Evolutionary conservation across 2,888 invertebrate species (phyloP).

Genomic region (Emmelina monodactyla): DNA sequence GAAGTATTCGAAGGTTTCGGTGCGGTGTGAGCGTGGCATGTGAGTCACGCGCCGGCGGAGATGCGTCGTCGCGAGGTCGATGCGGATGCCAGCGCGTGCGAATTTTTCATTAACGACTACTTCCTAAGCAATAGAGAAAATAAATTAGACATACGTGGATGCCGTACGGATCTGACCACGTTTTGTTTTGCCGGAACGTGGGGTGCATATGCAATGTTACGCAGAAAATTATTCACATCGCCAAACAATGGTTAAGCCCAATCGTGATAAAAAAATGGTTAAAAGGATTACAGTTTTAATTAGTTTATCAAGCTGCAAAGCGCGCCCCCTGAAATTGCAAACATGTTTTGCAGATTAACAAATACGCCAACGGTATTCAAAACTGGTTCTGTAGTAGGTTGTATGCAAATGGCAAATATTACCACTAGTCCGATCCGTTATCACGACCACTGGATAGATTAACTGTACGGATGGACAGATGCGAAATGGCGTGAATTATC

Average conservation of each 20-base stretch:
- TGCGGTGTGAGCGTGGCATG: slow-evolving; percentile 21
- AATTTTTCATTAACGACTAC: slow-evolving; percentile 30
- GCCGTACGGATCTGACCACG: not conserved
- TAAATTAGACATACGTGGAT: not conserved
- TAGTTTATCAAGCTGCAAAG: no score
- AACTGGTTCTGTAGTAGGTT: no score
- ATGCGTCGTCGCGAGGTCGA: slow-evolving; percentile 52
- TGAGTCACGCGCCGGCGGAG: slow-evolving; percentile 42
- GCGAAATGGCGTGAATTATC: not conserved
- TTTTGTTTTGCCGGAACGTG: not conserved
- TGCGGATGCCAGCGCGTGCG: slow-evolving; percentile 46
- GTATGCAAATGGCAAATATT: not conserved
- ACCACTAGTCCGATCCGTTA: not conserved
- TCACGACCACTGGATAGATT: not conserved
- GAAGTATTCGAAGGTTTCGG: no score
- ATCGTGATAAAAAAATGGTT: no score
- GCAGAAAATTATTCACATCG: no score
- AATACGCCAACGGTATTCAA: no score
- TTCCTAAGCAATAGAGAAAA: slow-evolving; percentile 1
- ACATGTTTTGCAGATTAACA: no score
- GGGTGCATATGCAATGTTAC: not conserved
- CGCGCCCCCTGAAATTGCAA: no score
- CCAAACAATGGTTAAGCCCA: no score
- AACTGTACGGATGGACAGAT: not conserved
- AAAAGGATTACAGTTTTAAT: no score